Percentiles rank a stretch among this genome's conserved stretches.
Conservation (phyloP, 2,888 invertebrate species). For the Drosophila rubida region DNA sequence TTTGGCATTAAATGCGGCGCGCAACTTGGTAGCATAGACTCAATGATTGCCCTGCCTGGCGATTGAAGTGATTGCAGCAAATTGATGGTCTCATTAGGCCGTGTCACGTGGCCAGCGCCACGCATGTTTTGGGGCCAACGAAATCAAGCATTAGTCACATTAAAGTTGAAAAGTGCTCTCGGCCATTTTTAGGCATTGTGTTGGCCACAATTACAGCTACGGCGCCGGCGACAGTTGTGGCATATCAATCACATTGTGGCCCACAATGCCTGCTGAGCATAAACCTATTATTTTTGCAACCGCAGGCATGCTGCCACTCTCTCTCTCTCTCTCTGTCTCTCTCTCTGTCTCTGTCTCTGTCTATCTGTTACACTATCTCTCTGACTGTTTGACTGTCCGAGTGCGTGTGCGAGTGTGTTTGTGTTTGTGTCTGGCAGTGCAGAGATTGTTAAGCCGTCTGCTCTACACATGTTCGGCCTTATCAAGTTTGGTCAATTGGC, state of each 20-base stretch:
- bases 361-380: not conserved
- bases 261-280: conserved; percentile 56
- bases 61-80: not conserved
- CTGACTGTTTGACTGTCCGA: not conserved
- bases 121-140: not conserved
- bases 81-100: not conserved
- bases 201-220: conserved; percentile 45
- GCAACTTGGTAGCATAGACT: not conserved
- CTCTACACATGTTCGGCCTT: conserved; percentile 56
- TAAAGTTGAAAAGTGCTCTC: conserved; percentile 53
- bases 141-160: conserved; percentile 54
- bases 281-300: conserved; percentile 71
- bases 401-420: not conserved
- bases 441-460: conserved; percentile 26
- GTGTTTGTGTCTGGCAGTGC: not conserved
- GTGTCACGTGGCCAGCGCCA: not conserved
- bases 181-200: conserved; percentile 29
- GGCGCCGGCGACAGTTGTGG: conserved; percentile 59
- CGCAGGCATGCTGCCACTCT: conserved; percentile 18
- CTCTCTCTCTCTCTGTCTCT: not conserved
- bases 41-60: not conserved
- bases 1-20: not conserved
- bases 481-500: conserved; percentile 60
- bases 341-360: not conserved
- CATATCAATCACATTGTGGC: conserved; percentile 73